phyloP scores from a whole-genome alignment of 2,797 vertebrate genomes.

The Enteromius unitaeniatus region DNA sequence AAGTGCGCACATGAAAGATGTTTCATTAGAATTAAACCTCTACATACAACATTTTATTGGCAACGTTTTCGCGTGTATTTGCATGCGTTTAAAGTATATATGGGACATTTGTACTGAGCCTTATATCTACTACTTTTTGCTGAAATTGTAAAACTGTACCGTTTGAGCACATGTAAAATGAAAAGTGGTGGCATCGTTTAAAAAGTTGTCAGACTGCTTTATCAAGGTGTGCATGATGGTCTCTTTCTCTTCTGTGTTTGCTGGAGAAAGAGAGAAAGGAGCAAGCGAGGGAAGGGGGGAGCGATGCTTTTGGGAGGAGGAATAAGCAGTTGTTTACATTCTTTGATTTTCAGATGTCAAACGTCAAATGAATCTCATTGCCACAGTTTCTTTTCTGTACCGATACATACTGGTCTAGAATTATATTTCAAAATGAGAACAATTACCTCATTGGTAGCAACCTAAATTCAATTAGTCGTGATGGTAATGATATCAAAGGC shows the following conservation, averaged over 20 bases:
- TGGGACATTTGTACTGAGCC: not conserved
- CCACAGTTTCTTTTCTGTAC: constrained; percentile 58
- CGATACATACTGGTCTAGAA: not conserved
- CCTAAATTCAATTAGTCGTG: not conserved
- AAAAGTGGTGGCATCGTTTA: constrained; percentile 25
- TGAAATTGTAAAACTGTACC: not conserved
- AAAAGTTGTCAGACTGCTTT: constrained; percentile 25
- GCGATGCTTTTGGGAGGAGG: constrained; percentile 67
- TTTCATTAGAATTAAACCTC: constrained; percentile 9
- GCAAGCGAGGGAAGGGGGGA: constrained; percentile 19
- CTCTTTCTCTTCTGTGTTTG: constrained; percentile 39
- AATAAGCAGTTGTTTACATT: constrained; percentile 63
- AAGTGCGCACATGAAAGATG: not conserved
- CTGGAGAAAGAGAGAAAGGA: constrained; percentile 31
- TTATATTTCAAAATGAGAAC: not conserved
- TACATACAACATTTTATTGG: not conserved
- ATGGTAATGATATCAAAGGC: constrained; percentile 13
- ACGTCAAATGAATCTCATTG: constrained; percentile 53
- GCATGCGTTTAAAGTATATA: not conserved
- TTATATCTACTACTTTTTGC: not conserved
- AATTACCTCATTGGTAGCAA: not conserved
- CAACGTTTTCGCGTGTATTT: not conserved
- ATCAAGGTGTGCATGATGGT: constrained; percentile 22
- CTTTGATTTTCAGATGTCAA: constrained; percentile 79
- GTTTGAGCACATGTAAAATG: not conserved